Evolutionary conservation across 2,888 invertebrate species (phyloP).

Genomic region (Trypoxylon attenuatum): DNA sequence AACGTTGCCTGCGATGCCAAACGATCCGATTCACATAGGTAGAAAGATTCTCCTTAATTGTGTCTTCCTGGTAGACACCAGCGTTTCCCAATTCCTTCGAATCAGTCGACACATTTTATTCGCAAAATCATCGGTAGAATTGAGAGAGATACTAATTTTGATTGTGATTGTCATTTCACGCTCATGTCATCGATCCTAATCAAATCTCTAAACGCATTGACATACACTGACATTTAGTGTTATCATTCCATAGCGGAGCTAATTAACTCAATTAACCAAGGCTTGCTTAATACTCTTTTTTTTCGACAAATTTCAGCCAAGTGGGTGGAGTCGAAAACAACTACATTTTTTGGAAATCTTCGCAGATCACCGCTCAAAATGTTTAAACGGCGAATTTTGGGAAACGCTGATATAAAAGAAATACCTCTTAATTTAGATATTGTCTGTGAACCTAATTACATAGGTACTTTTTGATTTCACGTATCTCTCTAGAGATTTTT

Average conservation of each 20-base stretch:
- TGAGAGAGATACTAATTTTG: too few relatives aligned
- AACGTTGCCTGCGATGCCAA: conserved; percentile 78
- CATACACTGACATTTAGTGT: neutral
- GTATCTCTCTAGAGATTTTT: too few relatives aligned
- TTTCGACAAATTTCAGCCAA: conserved; percentile 25
- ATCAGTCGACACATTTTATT: too few relatives aligned
- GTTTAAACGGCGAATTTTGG: conserved; percentile 13
- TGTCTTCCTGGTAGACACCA: conserved; percentile 5
- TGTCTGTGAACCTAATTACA: conserved; percentile 22
- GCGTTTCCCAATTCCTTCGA: conserved; percentile 30
- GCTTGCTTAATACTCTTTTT: conserved; percentile 7
- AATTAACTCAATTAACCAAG: neutral
- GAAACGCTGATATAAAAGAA: conserved; percentile 30
- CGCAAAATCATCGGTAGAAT: too few relatives aligned
- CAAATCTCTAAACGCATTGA: too few relatives aligned
- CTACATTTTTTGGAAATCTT: conserved; percentile 18
- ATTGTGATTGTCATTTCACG: too few relatives aligned
- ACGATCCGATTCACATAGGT: conserved; percentile 78
- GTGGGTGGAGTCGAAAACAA: conserved; percentile 10
- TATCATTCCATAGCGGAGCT: neutral
- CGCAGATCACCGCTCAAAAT: conserved; percentile 13
- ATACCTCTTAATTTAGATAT: conserved; percentile 28
- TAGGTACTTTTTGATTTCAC: conserved; percentile 29
- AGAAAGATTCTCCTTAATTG: too few relatives aligned
- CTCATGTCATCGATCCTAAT: neutral